Conservation (phyloP, 2,797 vertebrate species). For the Aotus griseimembra region DNA sequence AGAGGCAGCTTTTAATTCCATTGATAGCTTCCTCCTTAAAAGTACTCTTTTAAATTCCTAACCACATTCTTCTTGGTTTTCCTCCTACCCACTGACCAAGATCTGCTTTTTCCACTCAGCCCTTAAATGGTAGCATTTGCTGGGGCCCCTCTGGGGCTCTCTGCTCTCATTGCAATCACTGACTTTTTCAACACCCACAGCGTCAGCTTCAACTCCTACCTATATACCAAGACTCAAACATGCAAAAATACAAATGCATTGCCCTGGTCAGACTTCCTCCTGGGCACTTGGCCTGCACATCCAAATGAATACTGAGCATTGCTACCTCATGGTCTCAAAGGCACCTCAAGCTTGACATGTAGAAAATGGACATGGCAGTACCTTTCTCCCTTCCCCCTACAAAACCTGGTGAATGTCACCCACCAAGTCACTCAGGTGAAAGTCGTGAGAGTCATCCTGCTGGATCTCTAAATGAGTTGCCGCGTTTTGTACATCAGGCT, state of each 20-base stretch:
- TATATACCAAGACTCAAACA: background rate
- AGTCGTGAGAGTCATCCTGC: background rate
- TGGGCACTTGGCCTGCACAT: background rate
- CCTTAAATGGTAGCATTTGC: constrained; percentile 53
- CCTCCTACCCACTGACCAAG: constrained; percentile 69
- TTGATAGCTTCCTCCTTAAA: constrained; percentile 73
- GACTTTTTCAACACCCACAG: constrained; percentile 25
- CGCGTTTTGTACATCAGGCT: background rate
- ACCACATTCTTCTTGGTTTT: constrained; percentile 74
- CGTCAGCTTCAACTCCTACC: constrained; percentile 9
- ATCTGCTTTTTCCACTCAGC: constrained; percentile 57
- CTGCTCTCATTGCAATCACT: constrained; percentile 25
- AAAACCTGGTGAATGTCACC: background rate
- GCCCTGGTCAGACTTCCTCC: background rate
- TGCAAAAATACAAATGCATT: background rate
- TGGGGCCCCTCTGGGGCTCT: constrained; percentile 28
- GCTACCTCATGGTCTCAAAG: background rate
- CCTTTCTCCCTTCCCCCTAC: too few species aligned
- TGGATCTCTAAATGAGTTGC: background rate
- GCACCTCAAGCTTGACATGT: background rate
- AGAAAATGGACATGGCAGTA: background rate
- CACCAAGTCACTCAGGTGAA: background rate
- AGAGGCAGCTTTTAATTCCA: constrained; percentile 73
- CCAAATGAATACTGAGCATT: background rate
- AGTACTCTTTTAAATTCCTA: constrained; percentile 69